Base-by-base conservation (phyloP, 2,113 vertebrate genomes). In the Chlamydotis undulata region DNA sequence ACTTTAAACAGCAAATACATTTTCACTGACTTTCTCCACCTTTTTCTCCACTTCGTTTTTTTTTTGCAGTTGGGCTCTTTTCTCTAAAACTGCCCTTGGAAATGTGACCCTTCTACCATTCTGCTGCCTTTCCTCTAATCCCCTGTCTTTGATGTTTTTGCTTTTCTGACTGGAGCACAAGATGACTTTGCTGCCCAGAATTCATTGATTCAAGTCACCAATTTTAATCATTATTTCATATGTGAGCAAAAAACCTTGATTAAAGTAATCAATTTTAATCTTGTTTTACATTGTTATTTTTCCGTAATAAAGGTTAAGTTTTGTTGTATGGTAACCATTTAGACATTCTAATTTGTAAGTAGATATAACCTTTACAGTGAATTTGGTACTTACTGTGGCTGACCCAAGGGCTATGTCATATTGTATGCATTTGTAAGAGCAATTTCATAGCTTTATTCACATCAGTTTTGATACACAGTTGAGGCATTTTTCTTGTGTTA, bases 231-330 rank as follows among this genome's bases (percentile, higher is more conserved):
- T 80, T 63, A 88, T 85, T 94, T 89, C 10, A 9, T 90, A 88
- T 95, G 78, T 93, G 87, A 96, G 78, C 94, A 80, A 87, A 94
- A 97, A 97, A 74, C 59, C 23, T 88, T 88, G 68, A 91, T 96
- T 91, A 77, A 93, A 95, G 50, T 60, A 96, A 97, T 96, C 93
- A 92, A 91, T 96, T 96, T 94, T 76, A 73, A 83, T 90, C 87
- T 91, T 93, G 70, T 94, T 96, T 95, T 96, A 90, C 94, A 86
- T 79, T 87, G 73, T 88, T 94, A 87, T 92, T 92, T 93, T 92
- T 92, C 47, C 65, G 8, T 52, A 49, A 79, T 91, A 87, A 91
- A 88, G 59, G 76, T 92, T 83, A 85, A 35, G 31, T 94, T 95
- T 89, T 82, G 24, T 91, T 81, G 57, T 93, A 63, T 87, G 71